Conservation (phyloP, 2,797 vertebrate species). For the Bradypodion ventrale region DNA sequence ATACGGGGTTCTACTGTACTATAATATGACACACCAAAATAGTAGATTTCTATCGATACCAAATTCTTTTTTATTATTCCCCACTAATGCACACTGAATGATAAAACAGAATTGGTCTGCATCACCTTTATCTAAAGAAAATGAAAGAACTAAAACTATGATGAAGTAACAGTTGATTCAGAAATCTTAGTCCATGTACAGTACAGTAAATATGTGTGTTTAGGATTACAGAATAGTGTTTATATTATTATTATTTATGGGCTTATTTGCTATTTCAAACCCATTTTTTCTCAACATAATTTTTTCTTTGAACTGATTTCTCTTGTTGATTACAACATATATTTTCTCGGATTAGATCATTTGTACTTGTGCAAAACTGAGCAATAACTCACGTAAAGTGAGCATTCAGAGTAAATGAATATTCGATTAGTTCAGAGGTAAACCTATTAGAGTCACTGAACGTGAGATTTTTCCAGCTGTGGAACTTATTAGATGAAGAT, state of each 20-base stretch:
- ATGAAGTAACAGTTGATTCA: background rate
- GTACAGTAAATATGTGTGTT: background rate
- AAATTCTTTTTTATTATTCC: constrained; percentile 17
- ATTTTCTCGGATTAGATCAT: constrained; percentile 75
- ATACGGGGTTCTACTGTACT: too few species aligned
- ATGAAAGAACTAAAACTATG: constrained; percentile 28
- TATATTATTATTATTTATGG: constrained; percentile 69
- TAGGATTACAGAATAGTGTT: constrained; percentile 61
- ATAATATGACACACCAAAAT: background rate
- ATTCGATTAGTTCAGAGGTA: constrained; percentile 54
- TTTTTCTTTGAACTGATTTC: constrained; percentile 71
- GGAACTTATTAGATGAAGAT: constrained; percentile 69
- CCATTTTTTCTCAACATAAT: constrained; percentile 66
- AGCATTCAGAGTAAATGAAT: constrained; percentile 74
- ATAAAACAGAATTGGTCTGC: too few species aligned
- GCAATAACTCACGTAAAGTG: constrained; percentile 74
- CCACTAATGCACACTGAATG: background rate
- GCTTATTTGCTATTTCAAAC: constrained; percentile 66
- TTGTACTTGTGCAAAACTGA: constrained; percentile 72
- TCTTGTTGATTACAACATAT: constrained; percentile 69
- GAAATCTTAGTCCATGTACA: background rate
- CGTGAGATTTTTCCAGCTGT: constrained; percentile 62
- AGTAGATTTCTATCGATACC: accelerated
- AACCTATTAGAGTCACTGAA: constrained; percentile 67
- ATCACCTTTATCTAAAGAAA: background rate